Percentiles rank a stretch among this genome's conserved stretches.
Evolutionary conservation across 2,888 invertebrate genomes (phyloP).

Genomic region (Standfussiana lucernea): DNA sequence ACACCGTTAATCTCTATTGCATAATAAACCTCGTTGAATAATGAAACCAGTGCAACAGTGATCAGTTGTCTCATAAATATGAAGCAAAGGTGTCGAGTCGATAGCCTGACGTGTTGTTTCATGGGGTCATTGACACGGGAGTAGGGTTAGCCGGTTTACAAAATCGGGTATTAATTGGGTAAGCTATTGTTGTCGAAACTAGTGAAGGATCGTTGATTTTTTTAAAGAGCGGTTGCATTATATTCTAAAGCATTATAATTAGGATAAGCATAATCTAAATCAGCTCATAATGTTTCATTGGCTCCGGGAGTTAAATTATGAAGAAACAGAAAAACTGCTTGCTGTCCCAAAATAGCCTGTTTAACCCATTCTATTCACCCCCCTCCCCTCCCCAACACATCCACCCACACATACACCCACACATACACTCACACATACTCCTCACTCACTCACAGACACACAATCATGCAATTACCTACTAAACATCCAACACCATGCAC

Average conservation of each 20-base stretch:
- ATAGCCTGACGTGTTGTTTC: slow-evolving; percentile 46
- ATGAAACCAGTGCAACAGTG: slow-evolving; percentile 55
- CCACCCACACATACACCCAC: too few species aligned
- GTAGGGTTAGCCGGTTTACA: slow-evolving; percentile 26
- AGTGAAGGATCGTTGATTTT: background rate
- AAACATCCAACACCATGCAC: too few species aligned
- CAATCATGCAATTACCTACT: too few species aligned
- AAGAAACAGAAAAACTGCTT: too few species aligned
- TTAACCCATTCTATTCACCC: too few species aligned
- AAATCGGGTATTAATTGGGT: slow-evolving; percentile 25
- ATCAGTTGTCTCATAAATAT: slow-evolving; percentile 64
- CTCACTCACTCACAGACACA: too few species aligned
- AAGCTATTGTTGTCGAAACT: slow-evolving; percentile 11
- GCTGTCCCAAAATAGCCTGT: too few species aligned
- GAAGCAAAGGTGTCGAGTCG: slow-evolving; percentile 41
- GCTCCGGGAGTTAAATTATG: too few species aligned
- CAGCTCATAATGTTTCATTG: background rate
- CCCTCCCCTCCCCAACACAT: too few species aligned
- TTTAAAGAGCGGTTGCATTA: slow-evolving; percentile 8
- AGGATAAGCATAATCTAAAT: background rate
- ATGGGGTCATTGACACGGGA: slow-evolving; percentile 43
- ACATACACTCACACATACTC: too few species aligned
- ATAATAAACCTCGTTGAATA: slow-evolving; percentile 48
- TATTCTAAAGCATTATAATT: background rate
- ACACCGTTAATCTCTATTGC: slow-evolving; percentile 38